These are phyloP conservation scores for Chloroceryle aenea DNA, from an alignment of 2,113 vertebrate genomes.

Conservation along the genomic window DNA sequence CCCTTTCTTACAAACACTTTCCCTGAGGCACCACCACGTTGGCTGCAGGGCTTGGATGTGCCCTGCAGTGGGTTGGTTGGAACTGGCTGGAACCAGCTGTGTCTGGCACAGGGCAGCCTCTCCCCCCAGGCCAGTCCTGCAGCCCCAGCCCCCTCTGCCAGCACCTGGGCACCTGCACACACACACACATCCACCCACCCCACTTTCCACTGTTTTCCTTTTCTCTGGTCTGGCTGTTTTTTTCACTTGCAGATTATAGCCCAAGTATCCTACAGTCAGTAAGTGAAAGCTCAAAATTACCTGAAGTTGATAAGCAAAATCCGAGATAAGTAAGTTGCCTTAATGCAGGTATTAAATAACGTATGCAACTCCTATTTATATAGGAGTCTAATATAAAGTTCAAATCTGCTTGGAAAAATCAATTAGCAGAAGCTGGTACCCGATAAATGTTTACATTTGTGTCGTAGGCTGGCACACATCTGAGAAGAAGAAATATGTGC, in stretches of 20 bases:
- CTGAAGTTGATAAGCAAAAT: neutral
- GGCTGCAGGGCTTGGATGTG: rapidly evolving
- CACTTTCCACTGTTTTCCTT: neutral
- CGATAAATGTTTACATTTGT: neutral
- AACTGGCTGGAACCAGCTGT: neutral
- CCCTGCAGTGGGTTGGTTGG: neutral
- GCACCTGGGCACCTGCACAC: neutral
- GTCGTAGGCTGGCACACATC: neutral
- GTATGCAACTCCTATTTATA: neutral
- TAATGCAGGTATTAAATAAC: neutral
- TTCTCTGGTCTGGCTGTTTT: neutral
- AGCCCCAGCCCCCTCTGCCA: neutral
- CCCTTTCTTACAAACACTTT: neutral
- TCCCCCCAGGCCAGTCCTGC: neutral
- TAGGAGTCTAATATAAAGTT: neutral
- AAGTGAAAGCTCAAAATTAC: neutral
- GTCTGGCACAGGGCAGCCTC: rapidly evolving
- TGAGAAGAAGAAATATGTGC: neutral
- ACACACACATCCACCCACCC: too few relatives aligned
- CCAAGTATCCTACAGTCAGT: neutral
- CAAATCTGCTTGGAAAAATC: neutral
- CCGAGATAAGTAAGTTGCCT: neutral
- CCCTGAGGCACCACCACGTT: rapidly evolving
- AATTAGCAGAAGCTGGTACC: neutral
- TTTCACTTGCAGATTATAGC: neutral